Base-by-base conservation (phyloP, 1,140 invertebrate genomes). In the Drosophila sp. region DNA sequence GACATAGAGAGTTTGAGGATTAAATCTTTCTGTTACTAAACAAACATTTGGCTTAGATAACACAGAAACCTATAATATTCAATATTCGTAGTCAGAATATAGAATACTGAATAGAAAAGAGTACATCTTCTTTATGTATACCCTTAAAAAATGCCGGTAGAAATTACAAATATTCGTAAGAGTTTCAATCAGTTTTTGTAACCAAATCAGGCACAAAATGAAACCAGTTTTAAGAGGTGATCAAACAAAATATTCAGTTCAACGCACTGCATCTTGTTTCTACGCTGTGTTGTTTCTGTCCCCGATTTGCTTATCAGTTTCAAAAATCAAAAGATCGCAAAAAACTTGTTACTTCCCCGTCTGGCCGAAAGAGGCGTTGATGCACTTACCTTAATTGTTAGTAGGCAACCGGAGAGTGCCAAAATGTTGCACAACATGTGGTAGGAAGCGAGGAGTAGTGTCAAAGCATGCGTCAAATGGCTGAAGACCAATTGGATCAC, bases 381-480 rank as follows among this genome's bases (percentile, higher is more conserved):
- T 72, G 63, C 57, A 89, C 91, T 92, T 93, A 96, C 96, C 94
- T 96, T 96, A 64, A 96, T 94, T 7, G 96, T 95, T 14, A 95
- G 92, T 34, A 97, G 94, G 86, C 95, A 95, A 7, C 96, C 95
- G 8, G 93, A 89, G 7, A 97, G 93, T 7, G 95, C 95, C 25
- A 96, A 93, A 46, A 96, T 94, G 82, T 97, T 97, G 91, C 96
- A 97, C 4, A 98, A 93, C 92, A 96, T 96, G 91, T 97, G 96
- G 92, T 97, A 97, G 5, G 96, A 95, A 87, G 97, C 96, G 64
- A 97, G 94, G 11, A 97, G 94, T 1, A 98, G 93, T 0, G 97
- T 97, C 29, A 97, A 93, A 1, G 96, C 96, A 87, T 97, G 96
- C 2, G 96, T 97, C 40, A 96, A 92, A 87, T 97, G 95, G 73